phyloP scores from a whole-genome alignment of 2,113 vertebrate species.

The Pongo pygmaeus region DNA sequence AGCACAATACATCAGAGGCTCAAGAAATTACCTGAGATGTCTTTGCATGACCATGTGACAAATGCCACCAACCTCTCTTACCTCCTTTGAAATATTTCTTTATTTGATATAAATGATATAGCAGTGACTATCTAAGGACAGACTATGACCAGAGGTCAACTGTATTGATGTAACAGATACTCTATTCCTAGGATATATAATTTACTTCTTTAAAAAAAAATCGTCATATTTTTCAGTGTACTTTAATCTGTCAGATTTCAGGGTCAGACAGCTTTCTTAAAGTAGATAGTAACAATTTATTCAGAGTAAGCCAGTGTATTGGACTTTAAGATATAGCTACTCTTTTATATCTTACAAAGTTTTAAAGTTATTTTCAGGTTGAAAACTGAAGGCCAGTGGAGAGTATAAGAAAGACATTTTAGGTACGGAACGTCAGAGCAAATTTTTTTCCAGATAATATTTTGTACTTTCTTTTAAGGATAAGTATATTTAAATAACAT shows the following conservation, averaged over 20 bases:
- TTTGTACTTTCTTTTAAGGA: not conserved
- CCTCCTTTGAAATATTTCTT: constrained; percentile 55
- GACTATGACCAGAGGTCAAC: constrained; percentile 44
- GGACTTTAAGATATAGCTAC: not conserved
- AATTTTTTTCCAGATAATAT: not conserved
- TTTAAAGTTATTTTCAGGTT: constrained; percentile 24
- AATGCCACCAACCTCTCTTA: constrained; percentile 47
- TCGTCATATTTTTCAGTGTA: not conserved
- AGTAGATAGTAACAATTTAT: constrained; percentile 38
- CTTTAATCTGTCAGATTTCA: constrained; percentile 62
- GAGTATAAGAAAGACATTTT: not conserved
- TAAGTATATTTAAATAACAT: not conserved
- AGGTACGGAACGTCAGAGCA: not conserved
- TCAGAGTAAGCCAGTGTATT: not conserved
- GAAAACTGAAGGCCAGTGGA: not conserved
- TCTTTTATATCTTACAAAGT: constrained; percentile 25
- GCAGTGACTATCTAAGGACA: constrained; percentile 58
- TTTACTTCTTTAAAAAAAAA: constrained; percentile 13
- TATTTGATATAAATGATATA: constrained; percentile 65
- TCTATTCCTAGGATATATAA: constrained; percentile 51
- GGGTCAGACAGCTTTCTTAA: constrained; percentile 46
- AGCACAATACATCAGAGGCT: constrained; percentile 46
- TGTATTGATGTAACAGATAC: constrained; percentile 25
- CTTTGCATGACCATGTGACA: constrained; percentile 52
- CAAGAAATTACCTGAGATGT: constrained; percentile 62